Evolutionary conservation across 2,113 vertebrate genomes (phyloP), one percentile per base, ranked within the genome.

Genomic region (Ailurus styani): DNA sequence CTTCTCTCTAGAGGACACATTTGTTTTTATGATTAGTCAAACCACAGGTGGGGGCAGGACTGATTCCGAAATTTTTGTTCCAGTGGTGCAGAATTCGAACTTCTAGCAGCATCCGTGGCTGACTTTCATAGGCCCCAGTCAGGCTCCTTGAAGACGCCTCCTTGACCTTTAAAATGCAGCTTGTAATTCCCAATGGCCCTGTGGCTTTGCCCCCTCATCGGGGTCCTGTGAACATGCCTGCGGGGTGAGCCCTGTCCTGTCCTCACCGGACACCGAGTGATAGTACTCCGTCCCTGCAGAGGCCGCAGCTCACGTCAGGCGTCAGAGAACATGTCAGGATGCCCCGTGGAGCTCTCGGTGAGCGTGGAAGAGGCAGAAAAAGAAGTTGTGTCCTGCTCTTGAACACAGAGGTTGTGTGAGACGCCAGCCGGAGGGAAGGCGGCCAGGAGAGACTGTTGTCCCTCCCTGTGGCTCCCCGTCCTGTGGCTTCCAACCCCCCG

Each of bases 161-260:
- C 72, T 21, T 37, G 73, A 84, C 57, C 66, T 83, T 83, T 50
- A 60, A 88, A 81, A 72, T 23, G 6, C 66, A 83, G 34, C 37
- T 77, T n/a, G 1, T 29, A 10, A 68, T 68, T 77, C 31, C 50
- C 82, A 20, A 27, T 21, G 50, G 40, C 37, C 77, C 42, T 31
- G 0, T 17, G 14, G 62, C 66, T 86, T 81, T 0, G 0, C 29
- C n/a, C 1, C 3, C 31, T 62, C 68, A 14, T 57, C 18, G 0
- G 75, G 20, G 47, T 45, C 37, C 87, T 23, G 0, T 57, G 83
- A 78, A 77, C 45, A 75, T 54, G 0, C 29, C 55, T 50, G 8
- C 37, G 4, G 20, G 18, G 9, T 31, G 64, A 29, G 54, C 13
- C n/a, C 62, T 10, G 2, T 47, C 64, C 37, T 10, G 40, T 7